Evolutionary conservation across 2,113 vertebrate species (phyloP).

Genomic region (Amia ocellicauda): DNA sequence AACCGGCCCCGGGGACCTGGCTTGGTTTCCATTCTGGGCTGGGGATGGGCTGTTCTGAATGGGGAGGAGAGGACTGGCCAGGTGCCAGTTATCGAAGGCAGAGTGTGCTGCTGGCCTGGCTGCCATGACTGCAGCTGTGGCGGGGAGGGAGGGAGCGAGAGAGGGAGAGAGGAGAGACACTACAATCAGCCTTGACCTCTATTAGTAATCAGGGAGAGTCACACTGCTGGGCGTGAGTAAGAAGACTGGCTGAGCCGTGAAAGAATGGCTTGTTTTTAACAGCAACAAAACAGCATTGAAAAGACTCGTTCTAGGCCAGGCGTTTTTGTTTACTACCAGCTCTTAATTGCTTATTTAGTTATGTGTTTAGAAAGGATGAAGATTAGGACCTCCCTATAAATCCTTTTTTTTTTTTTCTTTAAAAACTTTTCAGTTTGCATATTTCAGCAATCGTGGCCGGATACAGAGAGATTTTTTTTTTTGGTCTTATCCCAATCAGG

Average conservation of each 20-base stretch:
- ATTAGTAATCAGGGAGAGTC: constrained; percentile 13
- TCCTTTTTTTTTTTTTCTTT: too few relatives aligned
- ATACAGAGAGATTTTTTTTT: too few relatives aligned
- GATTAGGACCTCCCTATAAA: too few relatives aligned
- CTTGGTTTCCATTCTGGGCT: too few relatives aligned
- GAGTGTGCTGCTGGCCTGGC: background rate
- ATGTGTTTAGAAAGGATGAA: background rate
- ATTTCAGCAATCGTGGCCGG: too few relatives aligned
- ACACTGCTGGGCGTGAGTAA: background rate
- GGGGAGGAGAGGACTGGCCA: background rate
- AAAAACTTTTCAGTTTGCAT: too few relatives aligned
- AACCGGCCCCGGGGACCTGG: too few relatives aligned
- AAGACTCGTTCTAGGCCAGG: background rate
- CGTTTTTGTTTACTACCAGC: background rate
- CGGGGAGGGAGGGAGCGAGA: background rate
- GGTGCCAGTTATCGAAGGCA: background rate
- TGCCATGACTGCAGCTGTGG: constrained; percentile 11
- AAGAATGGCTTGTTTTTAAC: background rate
- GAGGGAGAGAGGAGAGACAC: background rate
- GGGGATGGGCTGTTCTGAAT: too few relatives aligned
- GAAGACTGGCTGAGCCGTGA: background rate
- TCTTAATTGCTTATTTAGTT: background rate
- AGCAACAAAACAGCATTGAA: background rate
- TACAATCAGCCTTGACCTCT: background rate
- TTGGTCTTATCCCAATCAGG: too few relatives aligned